Base-by-base conservation (phyloP, 2,797 vertebrate genomes). In the Silurus lanzhouensis region DNA sequence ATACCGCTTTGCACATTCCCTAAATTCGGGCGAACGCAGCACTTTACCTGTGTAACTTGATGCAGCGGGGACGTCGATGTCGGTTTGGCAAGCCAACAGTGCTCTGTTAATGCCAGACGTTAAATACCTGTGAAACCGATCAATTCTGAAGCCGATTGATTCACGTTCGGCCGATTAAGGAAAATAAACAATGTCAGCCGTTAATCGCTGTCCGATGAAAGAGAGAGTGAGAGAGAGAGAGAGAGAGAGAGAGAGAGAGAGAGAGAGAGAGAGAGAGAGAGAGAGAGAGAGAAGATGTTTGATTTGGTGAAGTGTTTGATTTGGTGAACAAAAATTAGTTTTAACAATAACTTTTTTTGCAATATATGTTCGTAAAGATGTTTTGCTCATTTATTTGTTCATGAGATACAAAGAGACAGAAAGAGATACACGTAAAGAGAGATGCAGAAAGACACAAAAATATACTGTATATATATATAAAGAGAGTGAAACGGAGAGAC, bases 71-170 rank as follows among this genome's bases (percentile, higher is more conserved):
- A 84, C 70, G 78, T 83, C 85, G 57, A 77, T 83, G 68, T 22
- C 12, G 22, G 77, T 79, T 84, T 85, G 64, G 70, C 79, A 78
- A 79, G 81, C 17, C 81, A 48, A 25, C 81, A 60, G 72, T 13
- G 55, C 55, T 67, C 48, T 38, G 52, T 63, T 71, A 77, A 25
- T 46, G 70, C 48, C 76, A 75, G 80, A 76, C 61, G 83, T 76
- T 86, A 86, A 89, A 87, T 84, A 84, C 77, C 84, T 82, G 81
- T 83, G 60, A 75, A 84, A 84, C 71, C 76, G 79, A 89, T 90
- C 84, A 22, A 88, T 85, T 46, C 70, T 38, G 38, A 86, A 87
- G 83, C 17, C 82, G 76, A 88, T 89, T 85, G 83, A 81, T 74
- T 83, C 77, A 77, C 67, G 76, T 83, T 82, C 78, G 68, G 38